These are phyloP conservation scores for Drosophila tropicalis DNA, from an alignment of 1,140 invertebrate species.

Conservation along the genomic window DNA sequence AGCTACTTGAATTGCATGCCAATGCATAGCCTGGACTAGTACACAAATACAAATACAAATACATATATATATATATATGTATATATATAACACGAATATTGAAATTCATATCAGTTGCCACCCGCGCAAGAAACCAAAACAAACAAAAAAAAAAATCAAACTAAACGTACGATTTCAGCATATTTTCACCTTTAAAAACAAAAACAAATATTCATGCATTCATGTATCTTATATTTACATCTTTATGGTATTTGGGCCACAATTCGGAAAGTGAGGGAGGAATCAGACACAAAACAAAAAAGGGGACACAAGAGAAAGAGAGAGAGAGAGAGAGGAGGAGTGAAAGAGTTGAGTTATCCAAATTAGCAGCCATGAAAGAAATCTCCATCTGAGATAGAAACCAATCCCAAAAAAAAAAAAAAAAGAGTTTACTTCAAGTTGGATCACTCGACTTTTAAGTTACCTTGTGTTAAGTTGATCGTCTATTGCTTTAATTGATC, in stretches of 20 bases:
- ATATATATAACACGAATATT: constrained; percentile 22
- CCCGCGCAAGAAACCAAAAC: constrained; percentile 10
- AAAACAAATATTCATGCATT: constrained; percentile 1
- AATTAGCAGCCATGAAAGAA: constrained; percentile 50
- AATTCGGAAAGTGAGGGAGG: constrained; percentile 5
- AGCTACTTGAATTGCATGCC: constrained; percentile 11
- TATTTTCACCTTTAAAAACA: constrained; percentile 38
- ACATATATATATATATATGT: too few species aligned
- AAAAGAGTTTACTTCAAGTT: background rate
- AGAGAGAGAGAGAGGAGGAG: background rate
- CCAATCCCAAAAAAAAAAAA: background rate
- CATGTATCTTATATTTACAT: constrained; percentile 25
- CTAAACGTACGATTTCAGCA: constrained; percentile 28
- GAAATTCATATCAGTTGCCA: constrained; percentile 32
- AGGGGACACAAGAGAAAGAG: background rate
- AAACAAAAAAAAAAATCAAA: background rate
- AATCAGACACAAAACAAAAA: background rate
- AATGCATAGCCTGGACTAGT: constrained; percentile 13
- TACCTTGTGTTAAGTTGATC: background rate
- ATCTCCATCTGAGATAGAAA: constrained; percentile 27
- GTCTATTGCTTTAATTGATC: too few species aligned
- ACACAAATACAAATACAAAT: too few species aligned
- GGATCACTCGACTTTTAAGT: background rate
- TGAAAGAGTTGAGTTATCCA: background rate
- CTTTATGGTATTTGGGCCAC: constrained; percentile 49